Percentiles rank a stretch among this genome's conserved stretches.
Evolutionary conservation across 2,797 vertebrate species (phyloP).

Genomic region (Gymnothorax javanicus): DNA sequence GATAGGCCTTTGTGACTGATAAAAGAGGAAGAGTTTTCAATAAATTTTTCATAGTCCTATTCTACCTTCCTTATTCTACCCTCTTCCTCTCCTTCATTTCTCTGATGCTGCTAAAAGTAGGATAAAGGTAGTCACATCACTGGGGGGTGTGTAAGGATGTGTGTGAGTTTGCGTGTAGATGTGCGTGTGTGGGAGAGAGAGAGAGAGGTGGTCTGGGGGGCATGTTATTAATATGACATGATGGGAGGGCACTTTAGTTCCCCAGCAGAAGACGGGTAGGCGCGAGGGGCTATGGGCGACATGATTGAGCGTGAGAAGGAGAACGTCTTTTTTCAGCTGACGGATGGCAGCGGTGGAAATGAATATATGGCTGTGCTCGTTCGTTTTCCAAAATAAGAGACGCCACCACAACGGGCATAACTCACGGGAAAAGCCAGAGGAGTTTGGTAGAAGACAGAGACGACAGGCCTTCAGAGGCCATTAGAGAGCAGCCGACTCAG

Average conservation of each 20-base stretch:
- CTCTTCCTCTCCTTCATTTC: background rate
- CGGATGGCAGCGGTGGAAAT: conserved; percentile 64
- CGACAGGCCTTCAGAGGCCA: background rate
- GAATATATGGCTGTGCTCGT: conserved; percentile 61
- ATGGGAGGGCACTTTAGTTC: conserved; percentile 16
- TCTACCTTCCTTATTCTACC: background rate
- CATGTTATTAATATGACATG: conserved; percentile 4
- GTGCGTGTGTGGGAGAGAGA: background rate
- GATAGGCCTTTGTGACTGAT: background rate
- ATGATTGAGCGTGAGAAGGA: conserved; percentile 36
- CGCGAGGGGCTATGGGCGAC: background rate
- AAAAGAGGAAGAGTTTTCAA: background rate
- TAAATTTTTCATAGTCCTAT: no score
- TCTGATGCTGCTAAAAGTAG: background rate
- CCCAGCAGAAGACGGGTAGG: background rate
- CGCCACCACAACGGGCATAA: conserved; percentile 57
- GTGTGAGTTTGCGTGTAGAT: no score
- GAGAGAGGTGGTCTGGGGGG: background rate
- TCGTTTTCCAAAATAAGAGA: conserved; percentile 63
- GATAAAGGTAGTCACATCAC: background rate
- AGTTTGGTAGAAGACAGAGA: background rate
- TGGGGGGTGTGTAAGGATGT: no score
- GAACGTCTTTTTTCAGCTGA: conserved; percentile 65
- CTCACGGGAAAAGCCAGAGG: conserved; percentile 49
- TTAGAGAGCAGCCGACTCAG: background rate